Base-by-base conservation (phyloP, 2,888 invertebrate genomes). In the Hyposoter didymator region DNA sequence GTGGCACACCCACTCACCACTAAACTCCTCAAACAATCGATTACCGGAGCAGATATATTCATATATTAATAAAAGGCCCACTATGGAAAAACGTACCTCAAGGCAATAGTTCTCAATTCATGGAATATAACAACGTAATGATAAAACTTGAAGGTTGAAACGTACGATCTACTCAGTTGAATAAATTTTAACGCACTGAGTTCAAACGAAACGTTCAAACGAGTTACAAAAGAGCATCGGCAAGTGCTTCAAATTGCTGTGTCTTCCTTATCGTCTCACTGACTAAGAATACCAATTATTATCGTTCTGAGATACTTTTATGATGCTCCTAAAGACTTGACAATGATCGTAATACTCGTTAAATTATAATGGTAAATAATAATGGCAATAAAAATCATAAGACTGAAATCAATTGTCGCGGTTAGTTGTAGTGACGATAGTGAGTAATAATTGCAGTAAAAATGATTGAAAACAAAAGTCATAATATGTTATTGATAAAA, bases 171-270 rank as follows among this genome's bases (percentile, higher is more conserved):
- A 59, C 28, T 12, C 28, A 1, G 59, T 59, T 43, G 45, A 45
- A 59, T 45, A 78, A 78, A 52, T 78, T 19, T 55, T 28, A 32
- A 22, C n/a, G n/a, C 47, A 22, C 64, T 62, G 62, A 47, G 35
- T 19, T 59, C 22, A 43, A 52, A 62, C 35, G 70, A 49, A 82
- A 82, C 43, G 59, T 67, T 47, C 73, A n/a, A n/a, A n/a, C 47
- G 39, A 74, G 45, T 80, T 75, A 79, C 74, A 74, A 76, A 66
- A 72, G 79, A 75, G 49, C 64, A 62, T 75, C 59, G 78, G 55
- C 70, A 84, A 86, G 84, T 84, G 81, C 75, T 82, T 73, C 17
- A 70, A 82, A 86, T 86, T 82, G 78, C 62, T 19, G 70, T 69
- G 69, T 59, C 76, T 80, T 73, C 73, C 83, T 84, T 84, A 83